Evolutionary conservation across 2,797 vertebrate species (phyloP).

Genomic region (Channa striata): DNA sequence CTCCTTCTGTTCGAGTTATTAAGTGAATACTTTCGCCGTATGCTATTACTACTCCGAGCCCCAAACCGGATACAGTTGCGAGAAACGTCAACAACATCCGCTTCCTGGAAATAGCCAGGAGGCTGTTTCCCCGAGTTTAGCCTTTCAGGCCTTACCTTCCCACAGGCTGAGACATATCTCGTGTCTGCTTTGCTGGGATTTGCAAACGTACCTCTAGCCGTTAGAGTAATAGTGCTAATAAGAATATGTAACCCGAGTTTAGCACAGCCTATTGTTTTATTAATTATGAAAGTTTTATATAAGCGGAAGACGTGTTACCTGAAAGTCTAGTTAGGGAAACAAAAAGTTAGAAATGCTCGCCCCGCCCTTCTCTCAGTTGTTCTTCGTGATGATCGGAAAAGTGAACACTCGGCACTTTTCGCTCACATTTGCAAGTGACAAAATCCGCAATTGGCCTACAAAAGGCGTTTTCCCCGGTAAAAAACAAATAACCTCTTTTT

Average conservation of each 20-base stretch:
- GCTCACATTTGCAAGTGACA: neutral
- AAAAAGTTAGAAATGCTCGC: accelerated
- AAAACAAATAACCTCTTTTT: no score
- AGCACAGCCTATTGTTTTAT: accelerated
- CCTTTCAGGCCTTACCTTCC: neutral
- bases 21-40: constrained; percentile 9
- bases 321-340: accelerated
- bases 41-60: neutral
- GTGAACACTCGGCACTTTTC: accelerated
- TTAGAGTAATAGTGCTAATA: accelerated
- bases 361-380: neutral
- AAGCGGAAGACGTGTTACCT: neutral
- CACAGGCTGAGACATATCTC: neutral
- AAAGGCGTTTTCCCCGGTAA: no score
- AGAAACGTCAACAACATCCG: constrained; percentile 79
- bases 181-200: accelerated
- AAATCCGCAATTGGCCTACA: no score
- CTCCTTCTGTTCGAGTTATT: neutral
- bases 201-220: accelerated
- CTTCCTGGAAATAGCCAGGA: constrained; percentile 34
- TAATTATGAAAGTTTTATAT: accelerated
- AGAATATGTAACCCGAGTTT: no score
- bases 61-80: constrained; percentile 50
- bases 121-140: accelerated
- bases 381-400: neutral